Conservation (phyloP, 2,113 vertebrate species). For the Nettapus auritus region DNA sequence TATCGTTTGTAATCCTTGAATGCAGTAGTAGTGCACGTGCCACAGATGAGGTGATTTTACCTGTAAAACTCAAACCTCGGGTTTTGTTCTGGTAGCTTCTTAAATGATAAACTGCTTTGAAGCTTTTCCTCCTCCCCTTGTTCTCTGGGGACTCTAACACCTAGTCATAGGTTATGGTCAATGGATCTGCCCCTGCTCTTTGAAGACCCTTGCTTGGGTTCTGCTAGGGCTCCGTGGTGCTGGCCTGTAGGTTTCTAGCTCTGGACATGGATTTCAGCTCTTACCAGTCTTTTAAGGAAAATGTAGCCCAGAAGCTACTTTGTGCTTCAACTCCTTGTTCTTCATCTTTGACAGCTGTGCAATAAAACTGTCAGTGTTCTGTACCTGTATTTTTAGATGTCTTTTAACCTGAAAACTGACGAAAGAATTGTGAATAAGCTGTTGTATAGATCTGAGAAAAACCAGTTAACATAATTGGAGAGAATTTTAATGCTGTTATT, state of each 20-base stretch:
- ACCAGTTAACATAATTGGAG: not conserved
- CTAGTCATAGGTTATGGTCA: not conserved
- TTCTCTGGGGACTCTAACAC: not conserved
- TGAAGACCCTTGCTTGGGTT: not conserved
- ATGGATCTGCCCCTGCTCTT: not conserved
- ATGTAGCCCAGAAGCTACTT: not conserved
- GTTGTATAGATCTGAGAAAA: not conserved
- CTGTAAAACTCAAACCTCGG: not conserved
- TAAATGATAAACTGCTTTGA: not conserved
- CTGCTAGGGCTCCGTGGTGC: not conserved
- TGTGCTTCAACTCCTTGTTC: not conserved
- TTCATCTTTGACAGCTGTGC: not conserved
- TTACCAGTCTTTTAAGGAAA: not conserved
- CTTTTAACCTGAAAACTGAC: not conserved
- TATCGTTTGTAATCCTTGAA: not conserved
- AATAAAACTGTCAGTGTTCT: not conserved
- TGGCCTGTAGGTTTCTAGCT: not conserved
- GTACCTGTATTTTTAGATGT: not conserved
- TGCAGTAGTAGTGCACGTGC: not conserved
- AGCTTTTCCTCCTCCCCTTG: not conserved
- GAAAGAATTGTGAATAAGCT: not conserved
- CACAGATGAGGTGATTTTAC: not conserved
- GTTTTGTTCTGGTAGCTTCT: not conserved
- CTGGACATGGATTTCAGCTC: not conserved
- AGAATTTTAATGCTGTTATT: not conserved